A percentile compares a stretch with the other conserved stretches of the same genome.
phyloP scores from a whole-genome alignment of 2,797 vertebrate species.

The Hephaestus fuliginosus region DNA sequence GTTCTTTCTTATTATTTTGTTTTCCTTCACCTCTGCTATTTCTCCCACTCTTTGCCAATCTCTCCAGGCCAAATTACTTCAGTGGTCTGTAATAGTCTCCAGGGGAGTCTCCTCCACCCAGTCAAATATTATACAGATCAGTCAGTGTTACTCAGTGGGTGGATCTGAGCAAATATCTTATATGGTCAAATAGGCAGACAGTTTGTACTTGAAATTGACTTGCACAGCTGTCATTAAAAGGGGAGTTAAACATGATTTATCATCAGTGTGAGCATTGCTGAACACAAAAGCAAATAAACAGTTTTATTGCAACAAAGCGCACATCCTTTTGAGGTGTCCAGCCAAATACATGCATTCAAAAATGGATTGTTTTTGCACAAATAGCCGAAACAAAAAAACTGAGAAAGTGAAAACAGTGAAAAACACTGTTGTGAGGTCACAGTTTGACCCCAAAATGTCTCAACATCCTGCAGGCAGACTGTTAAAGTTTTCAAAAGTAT shows the following conservation, averaged over 20 bases:
- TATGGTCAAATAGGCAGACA: constrained; percentile 29
- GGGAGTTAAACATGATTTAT: constrained; percentile 20
- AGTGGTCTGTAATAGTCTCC: constrained; percentile 76
- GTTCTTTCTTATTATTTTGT: constrained; percentile 48
- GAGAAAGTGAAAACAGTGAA: background rate
- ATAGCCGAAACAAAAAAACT: background rate
- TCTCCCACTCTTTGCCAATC: constrained; percentile 50
- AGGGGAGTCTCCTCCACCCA: constrained; percentile 72
- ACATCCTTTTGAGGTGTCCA: background rate
- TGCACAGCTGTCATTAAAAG: constrained; percentile 12
- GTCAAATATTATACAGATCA: constrained; percentile 54
- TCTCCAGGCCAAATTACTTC: constrained; percentile 66
- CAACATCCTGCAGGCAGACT: constrained; percentile 26
- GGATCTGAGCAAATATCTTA: constrained; percentile 45
- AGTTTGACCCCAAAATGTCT: constrained; percentile 14
- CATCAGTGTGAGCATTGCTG: background rate
- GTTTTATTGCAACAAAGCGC: background rate
- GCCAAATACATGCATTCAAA: background rate
- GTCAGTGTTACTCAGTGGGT: constrained; percentile 57
- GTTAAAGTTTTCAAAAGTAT: constrained; percentile 24
- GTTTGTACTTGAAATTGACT: constrained; percentile 9
- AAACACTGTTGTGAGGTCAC: constrained; percentile 2
- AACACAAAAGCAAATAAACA: constrained; percentile 8
- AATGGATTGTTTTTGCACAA: background rate
- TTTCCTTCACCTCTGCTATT: constrained; percentile 46